These are phyloP conservation scores for Cosmia trapezina DNA, from an alignment of 2,888 invertebrate genomes.

Conservation along the genomic window DNA sequence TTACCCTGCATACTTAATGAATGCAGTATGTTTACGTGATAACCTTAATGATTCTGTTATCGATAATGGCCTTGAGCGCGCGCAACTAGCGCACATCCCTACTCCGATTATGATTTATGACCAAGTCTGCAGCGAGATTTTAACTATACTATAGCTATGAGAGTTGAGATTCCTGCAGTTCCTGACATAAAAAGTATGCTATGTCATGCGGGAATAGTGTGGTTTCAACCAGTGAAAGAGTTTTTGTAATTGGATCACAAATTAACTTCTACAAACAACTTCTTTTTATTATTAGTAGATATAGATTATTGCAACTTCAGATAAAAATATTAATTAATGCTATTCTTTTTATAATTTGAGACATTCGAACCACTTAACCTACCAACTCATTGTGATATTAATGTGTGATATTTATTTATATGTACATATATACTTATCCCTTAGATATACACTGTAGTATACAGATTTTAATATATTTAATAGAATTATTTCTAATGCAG, in stretches of 20 bases:
- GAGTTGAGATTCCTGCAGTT: too few species aligned
- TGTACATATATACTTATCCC: conserved; percentile 51
- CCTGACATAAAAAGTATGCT: background rate
- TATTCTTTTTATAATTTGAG: too few species aligned
- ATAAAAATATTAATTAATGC: background rate
- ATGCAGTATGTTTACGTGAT: too few species aligned
- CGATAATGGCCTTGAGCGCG: too few species aligned
- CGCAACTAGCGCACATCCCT: too few species aligned
- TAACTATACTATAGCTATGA: too few species aligned
- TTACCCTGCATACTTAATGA: too few species aligned
- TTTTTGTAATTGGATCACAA: background rate
- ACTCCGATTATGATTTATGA: too few species aligned
- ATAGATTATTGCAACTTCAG: background rate
- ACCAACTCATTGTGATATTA: conserved; percentile 58
- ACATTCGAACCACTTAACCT: conserved; percentile 47
- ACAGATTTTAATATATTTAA: conserved; percentile 23
- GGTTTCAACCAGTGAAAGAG: background rate
- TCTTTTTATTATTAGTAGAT: background rate
- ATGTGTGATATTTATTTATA: conserved; percentile 61
- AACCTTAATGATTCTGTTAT: too few species aligned
- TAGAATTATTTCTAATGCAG: conserved; percentile 30
- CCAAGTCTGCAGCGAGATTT: too few species aligned
- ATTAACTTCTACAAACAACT: too few species aligned
- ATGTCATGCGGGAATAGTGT: background rate
- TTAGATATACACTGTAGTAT: conserved; percentile 49